Conservation (phyloP, 2,113 vertebrate species). For the Neotragus moschatus region DNA sequence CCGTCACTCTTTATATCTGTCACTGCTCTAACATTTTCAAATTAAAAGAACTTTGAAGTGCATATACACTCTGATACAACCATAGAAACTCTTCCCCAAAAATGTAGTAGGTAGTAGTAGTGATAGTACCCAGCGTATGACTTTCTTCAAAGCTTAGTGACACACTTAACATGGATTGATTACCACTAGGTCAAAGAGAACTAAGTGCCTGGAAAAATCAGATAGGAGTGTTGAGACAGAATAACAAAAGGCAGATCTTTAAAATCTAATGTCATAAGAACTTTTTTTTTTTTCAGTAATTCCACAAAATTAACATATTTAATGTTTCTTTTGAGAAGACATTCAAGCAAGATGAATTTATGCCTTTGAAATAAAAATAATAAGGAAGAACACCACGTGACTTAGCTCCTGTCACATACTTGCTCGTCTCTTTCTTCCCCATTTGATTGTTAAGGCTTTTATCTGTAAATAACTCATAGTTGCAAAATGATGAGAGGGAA, state of each 20-base stretch:
- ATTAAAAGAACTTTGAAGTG: constrained; percentile 14
- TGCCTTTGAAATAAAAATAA: background rate
- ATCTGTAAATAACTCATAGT: background rate
- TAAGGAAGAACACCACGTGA: background rate
- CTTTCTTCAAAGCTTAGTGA: background rate
- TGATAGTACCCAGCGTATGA: background rate
- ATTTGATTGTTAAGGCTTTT: background rate
- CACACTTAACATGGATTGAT: background rate
- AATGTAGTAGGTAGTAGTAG: background rate
- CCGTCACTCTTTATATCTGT: background rate
- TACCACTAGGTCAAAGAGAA: background rate
- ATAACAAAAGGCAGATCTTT: background rate
- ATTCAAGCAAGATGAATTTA: constrained; percentile 18
- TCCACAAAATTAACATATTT: background rate
- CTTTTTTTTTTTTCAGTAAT: background rate
- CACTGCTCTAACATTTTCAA: background rate
- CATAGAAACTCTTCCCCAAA: background rate
- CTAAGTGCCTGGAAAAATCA: background rate
- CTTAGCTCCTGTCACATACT: background rate
- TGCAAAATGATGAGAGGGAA: background rate
- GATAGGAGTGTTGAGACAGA: background rate
- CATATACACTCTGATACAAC: background rate
- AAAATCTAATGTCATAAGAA: background rate
- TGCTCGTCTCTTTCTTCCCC: background rate
- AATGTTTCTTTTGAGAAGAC: background rate